Evolutionary conservation across 1,140 invertebrate genomes (phyloP).

Genomic region (Cryptotermes secundus): DNA sequence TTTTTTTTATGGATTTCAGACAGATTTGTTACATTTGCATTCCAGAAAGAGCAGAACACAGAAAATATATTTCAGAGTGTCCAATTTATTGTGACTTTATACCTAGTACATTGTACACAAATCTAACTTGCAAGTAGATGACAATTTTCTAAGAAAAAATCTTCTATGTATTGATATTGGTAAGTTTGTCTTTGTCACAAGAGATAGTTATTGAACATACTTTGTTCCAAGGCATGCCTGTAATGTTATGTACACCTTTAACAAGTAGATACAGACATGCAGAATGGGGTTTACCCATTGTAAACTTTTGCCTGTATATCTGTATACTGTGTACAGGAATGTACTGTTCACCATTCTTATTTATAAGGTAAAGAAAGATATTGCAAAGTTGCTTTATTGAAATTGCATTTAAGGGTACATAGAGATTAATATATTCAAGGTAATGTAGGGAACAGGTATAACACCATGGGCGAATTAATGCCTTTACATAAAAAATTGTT

Average conservation of each 20-base stretch:
- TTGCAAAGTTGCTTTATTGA: slow-evolving; percentile 19
- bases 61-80: no score
- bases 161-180: no score
- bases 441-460: neutral
- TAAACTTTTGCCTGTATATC: neutral
- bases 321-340: neutral
- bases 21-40: no score
- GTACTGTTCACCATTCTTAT: neutral
- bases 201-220: no score
- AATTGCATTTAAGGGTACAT: slow-evolving; percentile 1
- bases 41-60: no score
- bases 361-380: neutral
- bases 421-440: neutral
- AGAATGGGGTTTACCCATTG: neutral
- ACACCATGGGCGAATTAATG: neutral
- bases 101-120: no score
- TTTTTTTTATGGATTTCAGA: no score
- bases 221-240: no score
- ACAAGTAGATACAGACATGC: neutral
- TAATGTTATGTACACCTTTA: neutral
- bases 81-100: no score
- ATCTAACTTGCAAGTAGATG: no score
- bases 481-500: slow-evolving; percentile 9
- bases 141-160: no score
- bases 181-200: no score